Conservation (phyloP, 2,113 vertebrate species). For the Cyphomyrus plagiostoma region DNA sequence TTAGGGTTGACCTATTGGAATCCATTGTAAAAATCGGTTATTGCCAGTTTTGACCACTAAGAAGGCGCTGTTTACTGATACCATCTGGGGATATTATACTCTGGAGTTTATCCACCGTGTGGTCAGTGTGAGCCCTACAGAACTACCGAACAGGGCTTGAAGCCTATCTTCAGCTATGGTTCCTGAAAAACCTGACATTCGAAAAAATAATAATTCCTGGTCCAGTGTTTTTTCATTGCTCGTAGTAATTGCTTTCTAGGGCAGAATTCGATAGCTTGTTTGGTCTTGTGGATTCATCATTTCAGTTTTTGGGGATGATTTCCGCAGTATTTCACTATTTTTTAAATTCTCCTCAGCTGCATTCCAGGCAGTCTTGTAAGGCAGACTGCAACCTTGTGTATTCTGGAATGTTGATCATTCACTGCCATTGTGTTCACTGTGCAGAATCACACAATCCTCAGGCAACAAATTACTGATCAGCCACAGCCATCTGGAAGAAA, state of each 20-base stretch:
- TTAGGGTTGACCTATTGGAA: not conserved
- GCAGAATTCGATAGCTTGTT: not conserved
- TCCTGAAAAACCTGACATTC: not conserved
- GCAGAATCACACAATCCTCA: not conserved
- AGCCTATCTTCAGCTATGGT: not conserved
- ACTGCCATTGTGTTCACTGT: not conserved
- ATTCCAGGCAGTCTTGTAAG: not conserved
- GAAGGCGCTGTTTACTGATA: not conserved
- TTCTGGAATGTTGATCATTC: not conserved
- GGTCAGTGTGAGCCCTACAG: not conserved
- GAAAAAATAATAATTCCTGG: not conserved
- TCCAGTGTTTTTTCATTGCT: not conserved
- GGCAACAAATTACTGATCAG: not conserved
- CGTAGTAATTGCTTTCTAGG: not conserved
- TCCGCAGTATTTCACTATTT: not conserved
- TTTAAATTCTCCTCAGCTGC: not conserved
- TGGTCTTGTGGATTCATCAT: not conserved
- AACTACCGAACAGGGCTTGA: not conserved
- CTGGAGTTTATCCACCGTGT: not conserved
- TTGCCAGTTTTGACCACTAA: not conserved
- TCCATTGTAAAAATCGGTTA: not conserved
- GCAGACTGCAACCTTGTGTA: not conserved
- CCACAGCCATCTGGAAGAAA: not conserved
- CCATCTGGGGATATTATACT: not conserved
- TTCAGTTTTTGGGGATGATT: not conserved